These are phyloP conservation scores for Hydrolagus affinis DNA, from an alignment of 2,113 vertebrate species.

Conservation along the genomic window DNA sequence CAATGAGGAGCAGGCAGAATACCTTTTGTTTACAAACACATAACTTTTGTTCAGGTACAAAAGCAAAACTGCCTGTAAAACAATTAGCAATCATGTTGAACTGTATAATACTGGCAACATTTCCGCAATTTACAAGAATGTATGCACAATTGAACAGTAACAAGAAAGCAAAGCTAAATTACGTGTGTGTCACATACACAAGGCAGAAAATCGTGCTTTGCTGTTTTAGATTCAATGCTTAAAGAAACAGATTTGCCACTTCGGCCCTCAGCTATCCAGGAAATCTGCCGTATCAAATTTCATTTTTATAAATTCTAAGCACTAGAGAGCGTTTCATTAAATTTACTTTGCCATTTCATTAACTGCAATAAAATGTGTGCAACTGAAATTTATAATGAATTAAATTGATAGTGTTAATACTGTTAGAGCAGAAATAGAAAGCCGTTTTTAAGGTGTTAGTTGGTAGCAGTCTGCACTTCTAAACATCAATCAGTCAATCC, in stretches of 20 bases:
- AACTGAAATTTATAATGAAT: background rate
- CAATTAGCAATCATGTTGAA: background rate
- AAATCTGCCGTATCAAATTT: background rate
- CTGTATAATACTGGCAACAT: background rate
- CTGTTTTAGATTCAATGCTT: background rate
- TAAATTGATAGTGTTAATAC: background rate
- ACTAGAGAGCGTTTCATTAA: background rate
- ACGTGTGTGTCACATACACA: background rate
- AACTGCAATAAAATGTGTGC: background rate
- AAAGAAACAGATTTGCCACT: background rate
- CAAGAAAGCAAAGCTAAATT: background rate
- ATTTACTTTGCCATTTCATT: background rate
- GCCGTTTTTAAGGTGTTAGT: background rate
- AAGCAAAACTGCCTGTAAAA: background rate
- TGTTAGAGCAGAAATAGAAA: background rate
- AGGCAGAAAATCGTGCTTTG: background rate
- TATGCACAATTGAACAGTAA: background rate
- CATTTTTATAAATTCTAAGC: background rate
- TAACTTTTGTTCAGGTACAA: background rate
- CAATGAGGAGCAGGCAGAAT: background rate
- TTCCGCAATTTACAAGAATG: background rate
- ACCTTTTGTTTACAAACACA: background rate
- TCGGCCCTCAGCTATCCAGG: background rate
- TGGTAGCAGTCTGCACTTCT: background rate
- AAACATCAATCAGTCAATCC: background rate